These are phyloP conservation scores for Ceratotherium simum DNA, from an alignment of 2,113 vertebrate species.

Conservation along the genomic window DNA sequence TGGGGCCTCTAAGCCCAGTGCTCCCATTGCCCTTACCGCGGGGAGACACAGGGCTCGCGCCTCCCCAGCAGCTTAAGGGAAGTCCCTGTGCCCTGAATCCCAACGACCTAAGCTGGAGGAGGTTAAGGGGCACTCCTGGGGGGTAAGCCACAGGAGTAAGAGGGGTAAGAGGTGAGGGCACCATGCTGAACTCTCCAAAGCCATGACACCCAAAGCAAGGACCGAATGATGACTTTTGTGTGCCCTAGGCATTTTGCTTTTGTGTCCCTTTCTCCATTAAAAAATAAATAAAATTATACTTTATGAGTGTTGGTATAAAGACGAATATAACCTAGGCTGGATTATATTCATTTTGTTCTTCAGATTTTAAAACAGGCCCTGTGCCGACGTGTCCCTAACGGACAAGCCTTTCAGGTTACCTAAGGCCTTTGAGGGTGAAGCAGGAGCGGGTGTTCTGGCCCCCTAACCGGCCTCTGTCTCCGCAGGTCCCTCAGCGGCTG, in stretches of 20 bases:
- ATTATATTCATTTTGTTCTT: not conserved
- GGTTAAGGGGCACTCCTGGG: too few relatives aligned
- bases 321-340: not conserved
- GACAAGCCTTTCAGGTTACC: not conserved
- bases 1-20: not conserved
- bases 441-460: not conserved
- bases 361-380: not conserved
- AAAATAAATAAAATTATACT: not conserved
- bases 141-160: not conserved
- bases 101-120: not conserved
- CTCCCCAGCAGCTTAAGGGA: not conserved
- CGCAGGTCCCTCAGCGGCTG: constrained; percentile 92
- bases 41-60: not conserved
- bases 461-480: constrained; percentile 68
- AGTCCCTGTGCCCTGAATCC: not conserved
- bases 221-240: rapidly evolving
- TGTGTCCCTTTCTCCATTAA: not conserved
- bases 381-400: too few relatives aligned
- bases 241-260: not conserved
- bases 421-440: not conserved
- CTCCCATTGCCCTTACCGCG: rapidly evolving
- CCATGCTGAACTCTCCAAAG: not conserved
- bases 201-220: not conserved
- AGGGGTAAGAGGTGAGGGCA: not conserved
- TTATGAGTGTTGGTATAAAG: not conserved